These are phyloP conservation scores for Smittia sp. DNA, from an alignment of 2,888 invertebrate genomes.

Conservation along the genomic window DNA sequence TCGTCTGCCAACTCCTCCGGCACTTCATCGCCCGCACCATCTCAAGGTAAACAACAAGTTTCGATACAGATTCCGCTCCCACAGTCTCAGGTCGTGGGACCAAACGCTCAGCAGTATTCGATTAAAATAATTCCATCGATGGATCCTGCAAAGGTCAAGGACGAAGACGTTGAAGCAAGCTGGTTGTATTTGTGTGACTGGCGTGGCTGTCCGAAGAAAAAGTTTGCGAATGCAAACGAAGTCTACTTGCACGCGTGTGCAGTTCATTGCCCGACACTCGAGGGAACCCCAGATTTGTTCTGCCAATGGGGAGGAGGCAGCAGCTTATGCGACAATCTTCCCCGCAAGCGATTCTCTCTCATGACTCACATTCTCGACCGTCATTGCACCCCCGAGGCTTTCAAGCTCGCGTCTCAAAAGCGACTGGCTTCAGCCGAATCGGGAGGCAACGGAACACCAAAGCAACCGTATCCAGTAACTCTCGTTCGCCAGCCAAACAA, in stretches of 20 bases:
- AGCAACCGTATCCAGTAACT: constrained; percentile 37
- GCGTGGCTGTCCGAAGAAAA: constrained; percentile 79
- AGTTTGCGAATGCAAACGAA: constrained; percentile 70
- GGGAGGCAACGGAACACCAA: not conserved
- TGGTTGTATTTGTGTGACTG: constrained; percentile 83
- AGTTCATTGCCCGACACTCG: constrained; percentile 68
- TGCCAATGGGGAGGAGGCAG: constrained; percentile 76
- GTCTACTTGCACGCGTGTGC: constrained; percentile 86
- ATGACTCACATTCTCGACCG: constrained; percentile 96
- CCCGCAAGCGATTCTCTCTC: constrained; percentile 86
- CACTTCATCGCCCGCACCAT: constrained; percentile 22
- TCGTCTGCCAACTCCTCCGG: constrained; percentile 24
- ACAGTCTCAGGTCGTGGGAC: constrained; percentile 26
- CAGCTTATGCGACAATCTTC: constrained; percentile 80
- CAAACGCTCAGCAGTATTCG: constrained; percentile 28
- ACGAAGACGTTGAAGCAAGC: constrained; percentile 48
- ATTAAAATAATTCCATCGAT: constrained; percentile 40
- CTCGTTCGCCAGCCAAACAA: constrained; percentile 32
- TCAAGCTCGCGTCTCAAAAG: constrained; percentile 45
- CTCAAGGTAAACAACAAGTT: constrained; percentile 35
- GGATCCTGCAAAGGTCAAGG: constrained; percentile 43
- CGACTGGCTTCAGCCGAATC: not conserved
- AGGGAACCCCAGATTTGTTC: constrained; percentile 64
- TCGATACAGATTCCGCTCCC: constrained; percentile 39
- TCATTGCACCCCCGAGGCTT: constrained; percentile 81